Evolutionary conservation across 2,113 vertebrate species (phyloP).

Genomic region (Sylvia atricapilla): DNA sequence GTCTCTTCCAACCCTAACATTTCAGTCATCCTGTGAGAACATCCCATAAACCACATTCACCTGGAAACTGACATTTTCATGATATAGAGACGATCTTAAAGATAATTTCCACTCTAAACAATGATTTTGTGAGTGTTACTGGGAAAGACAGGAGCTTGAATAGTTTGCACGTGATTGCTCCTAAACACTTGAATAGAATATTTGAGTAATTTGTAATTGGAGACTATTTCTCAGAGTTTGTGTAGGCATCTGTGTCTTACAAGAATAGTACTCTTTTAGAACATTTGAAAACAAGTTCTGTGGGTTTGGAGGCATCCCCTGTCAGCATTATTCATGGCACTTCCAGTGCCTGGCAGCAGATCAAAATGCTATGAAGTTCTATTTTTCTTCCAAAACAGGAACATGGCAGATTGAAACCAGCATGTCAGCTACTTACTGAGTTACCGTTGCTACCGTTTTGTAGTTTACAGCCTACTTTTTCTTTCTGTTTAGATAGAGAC

Average conservation of each 20-base stretch:
- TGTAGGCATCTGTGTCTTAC: not conserved
- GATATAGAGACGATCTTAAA: not conserved
- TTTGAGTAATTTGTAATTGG: not conserved
- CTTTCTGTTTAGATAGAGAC: not conserved
- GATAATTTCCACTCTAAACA: not conserved
- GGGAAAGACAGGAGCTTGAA: not conserved
- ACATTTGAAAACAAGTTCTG: not conserved
- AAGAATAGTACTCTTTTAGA: not conserved
- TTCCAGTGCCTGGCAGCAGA: not conserved
- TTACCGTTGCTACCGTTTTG: not conserved
- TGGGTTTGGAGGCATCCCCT: not conserved
- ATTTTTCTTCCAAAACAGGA: not conserved
- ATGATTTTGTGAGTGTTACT: not conserved
- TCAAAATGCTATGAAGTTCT: not conserved
- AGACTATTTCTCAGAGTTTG: not conserved
- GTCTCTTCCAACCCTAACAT: not conserved
- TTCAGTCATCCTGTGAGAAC: not conserved
- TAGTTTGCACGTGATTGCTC: not conserved
- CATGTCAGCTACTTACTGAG: accelerated
- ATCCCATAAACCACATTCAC: not conserved
- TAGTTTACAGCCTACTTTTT: not conserved
- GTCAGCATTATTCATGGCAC: not conserved
- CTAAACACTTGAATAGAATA: not conserved
- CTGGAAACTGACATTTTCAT: not conserved
- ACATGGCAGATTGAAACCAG: not conserved